Percentiles rank a stretch among this genome's conserved stretches.
phyloP scores from a whole-genome alignment of 2,797 vertebrate species.

The Eulemur albifrons region DNA sequence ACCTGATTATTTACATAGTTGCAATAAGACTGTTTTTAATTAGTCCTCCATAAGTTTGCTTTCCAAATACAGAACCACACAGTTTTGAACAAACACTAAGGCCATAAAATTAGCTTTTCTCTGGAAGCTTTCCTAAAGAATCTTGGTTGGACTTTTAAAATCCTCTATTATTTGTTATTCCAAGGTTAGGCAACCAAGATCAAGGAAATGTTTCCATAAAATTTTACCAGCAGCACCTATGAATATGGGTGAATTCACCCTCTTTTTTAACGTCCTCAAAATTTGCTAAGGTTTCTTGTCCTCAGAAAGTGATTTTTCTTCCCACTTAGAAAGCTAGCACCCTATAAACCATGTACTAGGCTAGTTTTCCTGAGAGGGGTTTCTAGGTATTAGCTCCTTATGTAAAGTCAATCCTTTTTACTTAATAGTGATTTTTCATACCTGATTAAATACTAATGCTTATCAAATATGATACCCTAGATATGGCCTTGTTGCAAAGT shows the following conservation, averaged over 20 bases:
- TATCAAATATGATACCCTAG: background rate
- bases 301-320: background rate
- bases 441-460: background rate
- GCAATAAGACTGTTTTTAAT: background rate
- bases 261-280: background rate
- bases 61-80: background rate
- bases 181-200: background rate
- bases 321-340: background rate
- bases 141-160: background rate
- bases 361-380: background rate
- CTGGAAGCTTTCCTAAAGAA: background rate
- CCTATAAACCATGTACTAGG: background rate
- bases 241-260: background rate
- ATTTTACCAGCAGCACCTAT: background rate
- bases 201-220: background rate
- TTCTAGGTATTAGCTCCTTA: background rate
- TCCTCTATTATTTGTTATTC: background rate
- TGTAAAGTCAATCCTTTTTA: background rate
- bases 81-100: background rate
- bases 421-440: background rate
- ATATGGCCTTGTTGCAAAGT: background rate
- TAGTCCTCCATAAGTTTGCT: conserved; percentile 1
- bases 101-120: background rate
- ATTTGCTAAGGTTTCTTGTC: background rate
- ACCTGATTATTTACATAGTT: background rate